Evolutionary conservation across 1,140 invertebrate genomes (phyloP), one percentile per base, ranked within the genome.

Genomic region (Calosoma granatense): DNA sequence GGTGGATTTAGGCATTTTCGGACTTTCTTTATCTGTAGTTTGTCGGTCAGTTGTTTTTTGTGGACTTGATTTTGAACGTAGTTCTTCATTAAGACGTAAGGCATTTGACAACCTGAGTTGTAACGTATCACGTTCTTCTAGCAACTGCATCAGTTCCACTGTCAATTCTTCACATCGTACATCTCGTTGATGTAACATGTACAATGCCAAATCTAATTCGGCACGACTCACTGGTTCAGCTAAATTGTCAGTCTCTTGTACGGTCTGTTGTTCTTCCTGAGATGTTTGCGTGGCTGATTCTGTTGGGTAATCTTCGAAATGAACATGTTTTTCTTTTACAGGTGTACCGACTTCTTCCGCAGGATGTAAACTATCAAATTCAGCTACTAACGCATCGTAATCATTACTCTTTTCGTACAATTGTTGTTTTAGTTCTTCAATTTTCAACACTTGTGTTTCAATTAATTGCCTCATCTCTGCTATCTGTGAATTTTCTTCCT

Each of bases 121-220:
- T 36, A 93, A 70, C 0, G 85, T 88, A 67, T 93, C 89, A 55
- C 90, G 78, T 69, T 94, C 90, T 69, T 91, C 89, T 20, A 92
- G 71, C 17, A 94, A 70, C 68, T 87, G 84, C 65, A 87, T 88
- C 22, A 94, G 72, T 71, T 94, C 90, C 60, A 87, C 76, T 0
- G 90, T 92, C 43, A 95, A 75, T 72, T 94, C 90, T 66, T 95
- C 91, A 72, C 89, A 92, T 11, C 88, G 78, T 19, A 93, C 83
- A 61, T 94, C 91, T 61, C 90, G 77, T 62, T 92, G 87, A 71
- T 94, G 89, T 20, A 94, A 75, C 80, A 89, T 89, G 65, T 92
- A 88, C 4, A 92, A 66, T 0, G 88, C 88, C 56, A 90, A 74
- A 70, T 94, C 89, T 43, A 93, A 72, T 68, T 94, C 88, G 1